A percentile compares a stretch with the other conserved stretches of the same genome.
Conservation (phyloP, 2,888 invertebrate genomes). For the Peribatodes rhomboidaria region DNA sequence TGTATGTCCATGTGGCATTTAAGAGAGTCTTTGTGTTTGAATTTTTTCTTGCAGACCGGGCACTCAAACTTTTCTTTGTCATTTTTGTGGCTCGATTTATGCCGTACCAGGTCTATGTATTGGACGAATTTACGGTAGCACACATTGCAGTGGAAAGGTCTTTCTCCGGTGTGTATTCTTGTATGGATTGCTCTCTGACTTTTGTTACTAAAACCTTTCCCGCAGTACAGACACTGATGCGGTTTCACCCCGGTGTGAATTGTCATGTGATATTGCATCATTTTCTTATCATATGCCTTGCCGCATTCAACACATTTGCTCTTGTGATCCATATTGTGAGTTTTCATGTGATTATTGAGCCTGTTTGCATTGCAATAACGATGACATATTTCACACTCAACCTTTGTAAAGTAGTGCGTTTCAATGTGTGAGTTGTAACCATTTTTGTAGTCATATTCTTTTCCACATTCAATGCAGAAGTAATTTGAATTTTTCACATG, state of each 20-base stretch:
- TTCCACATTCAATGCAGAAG: constrained; percentile 52
- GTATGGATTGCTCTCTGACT: constrained; percentile 41
- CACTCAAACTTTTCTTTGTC: constrained; percentile 44
- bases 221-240: constrained; percentile 58
- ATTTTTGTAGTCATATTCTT: constrained; percentile 16
- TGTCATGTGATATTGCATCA: constrained; percentile 46
- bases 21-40: constrained; percentile 32
- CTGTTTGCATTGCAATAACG: background rate
- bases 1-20: constrained; percentile 46
- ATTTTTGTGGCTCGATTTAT: constrained; percentile 40
- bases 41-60: constrained; percentile 50
- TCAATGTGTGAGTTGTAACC: constrained; percentile 46
- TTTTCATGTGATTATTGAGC: constrained; percentile 1
- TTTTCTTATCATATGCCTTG: background rate
- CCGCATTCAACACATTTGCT: constrained; percentile 26
- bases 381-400: constrained; percentile 36
- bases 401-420: constrained; percentile 46
- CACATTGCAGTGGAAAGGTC: constrained; percentile 39
- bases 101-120: constrained; percentile 24
- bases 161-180: constrained; percentile 46
- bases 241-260: constrained; percentile 54
- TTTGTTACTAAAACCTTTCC: constrained; percentile 45
- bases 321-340: constrained; percentile 6
- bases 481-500: constrained; percentile 37
- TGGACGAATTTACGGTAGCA: constrained; percentile 44